Evolutionary conservation across 2,113 vertebrate species (phyloP), one percentile per base, ranked within the genome.

Genomic region (Strix aluco): DNA sequence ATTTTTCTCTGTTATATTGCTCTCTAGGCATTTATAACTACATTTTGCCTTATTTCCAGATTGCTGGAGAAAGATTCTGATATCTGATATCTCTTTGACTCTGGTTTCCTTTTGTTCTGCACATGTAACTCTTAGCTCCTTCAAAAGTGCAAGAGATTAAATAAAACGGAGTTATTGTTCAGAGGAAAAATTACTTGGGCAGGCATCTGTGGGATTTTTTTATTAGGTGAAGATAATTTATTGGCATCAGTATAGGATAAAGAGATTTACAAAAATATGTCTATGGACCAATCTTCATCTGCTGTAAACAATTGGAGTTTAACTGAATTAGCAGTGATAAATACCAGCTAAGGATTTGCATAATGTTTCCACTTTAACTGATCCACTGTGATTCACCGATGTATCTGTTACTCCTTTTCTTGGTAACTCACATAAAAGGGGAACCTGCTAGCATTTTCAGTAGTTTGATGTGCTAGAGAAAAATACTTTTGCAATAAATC

Each of bases 321-420:
- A 72, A 62, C 13, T 81, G 69, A 90, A 78, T 87, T 58, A 91
- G 1, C 7, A 57, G 23, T 52, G 42, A 67, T 40, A 92, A 78
- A 78, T 51, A 82, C 18, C 34, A 67, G 58, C 30, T 81, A 38
- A 74, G 15, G 42, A 82, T 13, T 44, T 51, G 16, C 15, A 11
- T 77, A 73, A 49, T 3, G 2, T 57, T 81, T 80, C 51, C 21
- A 25, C 18, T 66, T 71, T 40, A 65, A 62, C 10, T 67, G 61
- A 66, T 73, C 10, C 7, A 42, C 70, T 1, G 1, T 11, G 12
- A 29, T 80, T 55, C 18, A 13, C 38, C 0, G 0, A 54, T 20
- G 5, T 57, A 42, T 65, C 25, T 5, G 1, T 59, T 78, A 25
- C 17, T 88, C 49, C 15, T 22, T 70, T 77, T 57, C 34, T 57